Base-by-base conservation (phyloP, 92 coral and sea anemone genomes). In the Bergia puertoricense region DNA sequence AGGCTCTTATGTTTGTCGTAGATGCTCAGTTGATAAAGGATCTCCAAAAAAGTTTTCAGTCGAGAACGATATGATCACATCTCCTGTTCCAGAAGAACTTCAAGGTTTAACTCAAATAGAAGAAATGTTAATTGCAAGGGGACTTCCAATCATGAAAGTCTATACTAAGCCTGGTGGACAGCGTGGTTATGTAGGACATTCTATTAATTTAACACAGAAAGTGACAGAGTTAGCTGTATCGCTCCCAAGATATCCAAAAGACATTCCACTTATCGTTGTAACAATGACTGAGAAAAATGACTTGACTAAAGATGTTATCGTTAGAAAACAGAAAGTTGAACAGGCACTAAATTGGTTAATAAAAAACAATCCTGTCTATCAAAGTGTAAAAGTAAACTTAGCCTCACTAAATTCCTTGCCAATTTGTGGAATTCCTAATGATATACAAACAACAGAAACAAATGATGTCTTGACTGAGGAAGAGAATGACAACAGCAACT, bases 41-140 rank as follows among this genome's bases (percentile, higher is more conserved):
- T 8, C 8, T 76, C 81, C 86, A 71, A 87, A 90, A 39, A 81
- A 81, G 30, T 91, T 88, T 88, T 91, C 93, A 54, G 8, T 43
- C 57, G 73, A 81, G 57, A 91, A 83, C 72, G 42, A 50, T 39
- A 85, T 85, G 90, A 77, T 83, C 42, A 89, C 93, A 48, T 91
- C 91, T 79, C 30, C 77, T 76, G 85, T 88, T 54, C 93, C 93
- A 69, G 51, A 15, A 40, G 75, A 91, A 79, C 85, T 91, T 42
- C 39, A 65, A 45, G 89, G 87, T 72, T 88, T 85, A 79, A 85
- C 93, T 30, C 93, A 91, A 89, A 83, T 88, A 38, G 93, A 91
- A 81, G 91, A 88, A 88, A 91, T 91, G 93, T 74, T 91, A 62
- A 88, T 91, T 85, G 93, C 93, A 40, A 46, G 90, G 68, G 91